Evolutionary conservation across 2,888 invertebrate species (phyloP), one percentile per base, ranked within the genome.

Genomic region (Euproctis similis): DNA sequence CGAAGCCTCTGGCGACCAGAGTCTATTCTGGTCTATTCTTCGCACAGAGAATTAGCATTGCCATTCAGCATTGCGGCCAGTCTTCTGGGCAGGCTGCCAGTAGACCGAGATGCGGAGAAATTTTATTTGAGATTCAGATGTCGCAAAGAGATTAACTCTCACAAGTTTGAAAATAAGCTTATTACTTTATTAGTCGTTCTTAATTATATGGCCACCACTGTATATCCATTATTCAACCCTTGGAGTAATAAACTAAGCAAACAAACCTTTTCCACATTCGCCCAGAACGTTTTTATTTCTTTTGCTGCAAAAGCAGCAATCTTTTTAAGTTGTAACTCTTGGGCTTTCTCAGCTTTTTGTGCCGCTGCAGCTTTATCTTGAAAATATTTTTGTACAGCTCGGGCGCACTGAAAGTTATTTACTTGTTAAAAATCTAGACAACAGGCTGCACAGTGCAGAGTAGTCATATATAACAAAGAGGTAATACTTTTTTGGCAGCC

Each of bases 241-340:
- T 16, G 4, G 16, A 4, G 4, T 5, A 5, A 16, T 16, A 7
- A 16, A 6, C 8, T 6, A 3, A 19, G 5, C 8, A n/a, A 3
- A n/a, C 4, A 34, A 52, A 92, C 91, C 87, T 98, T 98, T 74
- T 98, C 97, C 6, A 97, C 97, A 73, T 96, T 97, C 2, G 89
- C 84, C 98, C 99, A 99, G 74, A 99, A 99, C 30, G 91, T 92
- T 66, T 93, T 90, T 2, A 99, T 90, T 84, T 97, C 96, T 62
- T 95, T 96, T 0, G 98, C 96, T 44, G 97, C 92, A 51, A 92
- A 93, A 0, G 93, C 89, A 2, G 98, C 97, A 16, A 97, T 92
- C 57, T 93, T 90, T 60, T 91, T 91, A 29, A 96, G 69, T 59
- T 95, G 92, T 42, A 92, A 82, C 64, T 96, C 95, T 52, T 96